phyloP scores from a whole-genome alignment of 2,888 invertebrate species.

The Griposia aprilina region DNA sequence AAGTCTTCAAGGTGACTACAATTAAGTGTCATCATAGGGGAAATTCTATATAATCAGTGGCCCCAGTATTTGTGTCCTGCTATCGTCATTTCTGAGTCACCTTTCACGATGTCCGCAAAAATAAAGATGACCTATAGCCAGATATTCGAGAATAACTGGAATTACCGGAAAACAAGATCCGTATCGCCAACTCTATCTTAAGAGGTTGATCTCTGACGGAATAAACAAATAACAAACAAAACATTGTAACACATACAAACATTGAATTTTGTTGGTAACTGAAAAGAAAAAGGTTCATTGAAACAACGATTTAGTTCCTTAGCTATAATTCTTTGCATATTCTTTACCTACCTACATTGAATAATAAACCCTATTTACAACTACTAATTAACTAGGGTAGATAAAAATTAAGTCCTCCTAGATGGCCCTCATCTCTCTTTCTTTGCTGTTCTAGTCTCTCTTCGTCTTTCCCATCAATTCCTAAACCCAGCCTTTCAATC shows the following conservation, averaged over 20 bases:
- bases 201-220: neutral
- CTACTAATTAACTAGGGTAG: conserved; percentile 70
- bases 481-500: conserved; percentile 92
- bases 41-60: neutral
- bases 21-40: neutral
- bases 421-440: conserved; percentile 90
- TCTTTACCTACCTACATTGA: conserved; percentile 16
- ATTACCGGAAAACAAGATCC: neutral
- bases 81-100: neutral
- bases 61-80: no score
- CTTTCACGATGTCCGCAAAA: neutral
- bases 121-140: neutral
- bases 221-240: no score
- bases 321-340: conserved; percentile 15
- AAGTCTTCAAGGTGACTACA: neutral
- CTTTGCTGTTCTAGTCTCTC: conserved; percentile 88
- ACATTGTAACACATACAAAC: no score
- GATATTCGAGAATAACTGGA: neutral
- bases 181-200: neutral
- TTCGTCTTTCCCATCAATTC: conserved; percentile 91
- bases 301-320: conserved; percentile 20
- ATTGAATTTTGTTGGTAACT: neutral
- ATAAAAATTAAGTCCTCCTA: conserved; percentile 87
- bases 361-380: conserved; percentile 31
- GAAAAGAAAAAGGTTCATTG: neutral